Evolutionary conservation across 1,140 invertebrate genomes (phyloP), one percentile per base, ranked within the genome.

Genomic region (Drosophila orosa): DNA sequence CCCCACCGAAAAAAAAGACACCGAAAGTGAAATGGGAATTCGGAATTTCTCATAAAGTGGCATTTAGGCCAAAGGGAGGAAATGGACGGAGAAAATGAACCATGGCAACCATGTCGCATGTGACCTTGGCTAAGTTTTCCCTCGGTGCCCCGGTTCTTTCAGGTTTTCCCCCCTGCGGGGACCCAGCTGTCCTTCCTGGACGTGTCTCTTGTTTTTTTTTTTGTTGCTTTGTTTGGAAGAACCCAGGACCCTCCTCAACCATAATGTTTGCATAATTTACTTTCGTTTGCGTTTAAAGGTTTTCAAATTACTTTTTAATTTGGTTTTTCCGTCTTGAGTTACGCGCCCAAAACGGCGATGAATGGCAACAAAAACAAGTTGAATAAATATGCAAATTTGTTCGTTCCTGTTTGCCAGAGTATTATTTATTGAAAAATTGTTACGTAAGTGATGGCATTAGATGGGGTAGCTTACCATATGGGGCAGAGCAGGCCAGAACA

Each of bases 251-350:
- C 44, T 45, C 44, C 68, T 72, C 33, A 63, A 78, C 84, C 84
- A 80, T 84, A 89, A 89, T 89, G 84, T 84, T 89, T 89, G 78
- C 84, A 89, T 89, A 89, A 89, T 89, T 89, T 89, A 89, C 84
- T 89, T 84, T 69, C 83, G 67, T 85, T 86, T 79, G 83, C 78
- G 83, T 89, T 87, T 87, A 87, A 89, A 89, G 84, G 84, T 89
- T 89, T 89, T 78, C 75, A 89, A 89, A 89, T 89, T 80, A 89
- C 84, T 89, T 89, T 89, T 89, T 89, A 89, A 89, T 89, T 89
- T 89, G 84, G 80, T 80, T 72, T 89, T 89, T 89, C 85, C 84
- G 84, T 72, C 80, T 89, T 84, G 77, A 89, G 77, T 89, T 89
- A 89, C 80, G 80, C 69, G 57, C 58, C 29, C 65, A 71, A 71